A percentile compares a stretch with the other conserved stretches of the same genome.
Evolutionary conservation across 2,113 vertebrate genomes (phyloP).

Genomic region (Garra rufa): DNA sequence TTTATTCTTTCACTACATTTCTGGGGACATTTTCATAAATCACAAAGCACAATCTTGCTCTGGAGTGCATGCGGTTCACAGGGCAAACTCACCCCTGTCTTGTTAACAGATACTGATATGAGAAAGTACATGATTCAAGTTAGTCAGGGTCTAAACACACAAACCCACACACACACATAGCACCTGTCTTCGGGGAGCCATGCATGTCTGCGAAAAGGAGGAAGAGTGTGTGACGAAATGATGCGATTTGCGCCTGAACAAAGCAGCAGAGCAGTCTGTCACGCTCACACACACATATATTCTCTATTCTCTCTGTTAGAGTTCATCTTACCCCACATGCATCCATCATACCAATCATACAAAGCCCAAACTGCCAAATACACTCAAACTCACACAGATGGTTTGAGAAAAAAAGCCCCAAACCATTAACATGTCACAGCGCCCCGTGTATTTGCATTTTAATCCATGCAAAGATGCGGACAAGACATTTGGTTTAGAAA

Average conservation of each 20-base stretch:
- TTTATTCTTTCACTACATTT: not conserved
- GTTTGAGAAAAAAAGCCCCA: not conserved
- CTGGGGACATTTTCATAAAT: not conserved
- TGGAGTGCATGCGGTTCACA: slow-evolving; percentile 45
- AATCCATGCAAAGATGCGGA: slow-evolving; percentile 47
- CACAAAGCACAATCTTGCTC: not conserved
- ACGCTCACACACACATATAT: too few relatives aligned
- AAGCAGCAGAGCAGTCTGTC: slow-evolving; percentile 56
- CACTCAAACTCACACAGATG: slow-evolving; percentile 31
- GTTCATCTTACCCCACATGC: slow-evolving; percentile 35
- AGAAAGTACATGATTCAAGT: slow-evolving; percentile 81
- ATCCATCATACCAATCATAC: slow-evolving; percentile 45
- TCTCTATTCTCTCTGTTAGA: slow-evolving; percentile 25
- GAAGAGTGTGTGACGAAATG: slow-evolving; percentile 63
- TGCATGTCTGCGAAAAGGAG: slow-evolving; percentile 64
- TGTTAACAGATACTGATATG: slow-evolving; percentile 81
- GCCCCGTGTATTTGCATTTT: slow-evolving; percentile 68
- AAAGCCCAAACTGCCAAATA: slow-evolving; percentile 41
- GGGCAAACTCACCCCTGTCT: slow-evolving; percentile 74
- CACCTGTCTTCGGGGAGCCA: slow-evolving; percentile 61
- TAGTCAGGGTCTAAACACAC: slow-evolving; percentile 76
- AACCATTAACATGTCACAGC: slow-evolving; percentile 58
- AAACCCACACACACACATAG: slow-evolving; percentile 46
- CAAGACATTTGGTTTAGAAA: not conserved
- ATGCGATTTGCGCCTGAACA: slow-evolving; percentile 60